Base-by-base conservation (phyloP, 2,113 vertebrate genomes). In the Oophaga pumilio region DNA sequence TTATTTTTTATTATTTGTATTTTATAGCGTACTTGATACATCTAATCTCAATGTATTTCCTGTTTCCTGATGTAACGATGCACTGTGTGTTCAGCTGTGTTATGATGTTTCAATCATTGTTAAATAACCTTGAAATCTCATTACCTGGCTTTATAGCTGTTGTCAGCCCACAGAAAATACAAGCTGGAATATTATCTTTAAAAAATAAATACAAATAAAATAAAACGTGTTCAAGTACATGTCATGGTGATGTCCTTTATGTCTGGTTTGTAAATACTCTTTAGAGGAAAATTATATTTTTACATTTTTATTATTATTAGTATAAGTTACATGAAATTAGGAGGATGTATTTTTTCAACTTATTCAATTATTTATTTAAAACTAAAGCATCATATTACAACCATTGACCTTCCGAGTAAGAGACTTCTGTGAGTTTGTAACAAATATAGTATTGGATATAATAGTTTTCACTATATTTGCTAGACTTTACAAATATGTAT, bases 41-140 rank as follows among this genome's bases (percentile, higher is more conserved):
- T 66, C 28, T 50, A 64, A 81, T 82, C 80, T 66, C 77, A 79
- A 79, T 82, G 80, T 17, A 66, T 68, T 82, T 82, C 62, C 60
- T 82, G 22, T 52, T 68, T 66, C 22, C 17, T 49, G 43, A 82
- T 24, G 62, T 66, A 50, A 66, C 24, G 60, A 60, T 66, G 43
- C 62, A 68, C 80, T 82, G 79, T 82, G 33, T 66, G 62, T 83
- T 83, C 81, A 83, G 81, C 81, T 83, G 81, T 80, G 26, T 68
- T 83, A 83, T 52, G 62, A 83, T 83, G 81, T 83, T 83, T 83
- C 81, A 69, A 69, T 83, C 81, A 83, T 69, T 69, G 81, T 83
- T 69, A 52, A 83, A 83, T 69, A 64, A 83, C 81, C 81, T 83
- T 83, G 81, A 83, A 83, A 69, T 68, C 64, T 53, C 81, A 83